Percentiles rank a stretch among this genome's conserved stretches.
These are phyloP conservation scores for Xestia sexstrigata DNA, from an alignment of 2,888 invertebrate genomes.

Conservation along the genomic window DNA sequence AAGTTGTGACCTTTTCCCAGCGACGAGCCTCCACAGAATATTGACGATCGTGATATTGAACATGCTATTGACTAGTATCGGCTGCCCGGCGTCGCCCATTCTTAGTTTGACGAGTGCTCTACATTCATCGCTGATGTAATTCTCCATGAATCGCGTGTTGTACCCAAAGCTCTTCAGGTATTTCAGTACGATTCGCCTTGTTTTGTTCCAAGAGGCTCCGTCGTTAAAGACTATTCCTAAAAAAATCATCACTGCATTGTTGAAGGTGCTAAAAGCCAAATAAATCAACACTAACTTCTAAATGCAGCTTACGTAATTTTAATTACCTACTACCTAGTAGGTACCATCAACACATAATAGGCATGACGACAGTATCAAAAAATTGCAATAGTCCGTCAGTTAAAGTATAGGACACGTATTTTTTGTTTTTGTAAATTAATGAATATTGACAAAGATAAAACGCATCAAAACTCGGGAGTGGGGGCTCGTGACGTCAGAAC, in stretches of 20 bases:
- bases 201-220: conserved; percentile 92
- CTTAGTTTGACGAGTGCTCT: conserved; percentile 88
- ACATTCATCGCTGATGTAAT: conserved; percentile 91
- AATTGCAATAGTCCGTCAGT: no score
- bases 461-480: no score
- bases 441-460: no score
- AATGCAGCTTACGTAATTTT: background rate
- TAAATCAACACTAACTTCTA: background rate
- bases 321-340: background rate
- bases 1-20: conserved; percentile 90
- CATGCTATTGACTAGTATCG: conserved; percentile 89
- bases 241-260: conserved; percentile 20
- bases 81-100: conserved; percentile 74
- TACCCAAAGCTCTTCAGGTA: conserved; percentile 92
- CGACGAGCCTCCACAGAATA: conserved; percentile 93
- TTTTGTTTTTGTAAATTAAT: no score
- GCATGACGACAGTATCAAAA: no score
- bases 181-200: conserved; percentile 92
- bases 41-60: conserved; percentile 93
- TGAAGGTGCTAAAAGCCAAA: background rate
- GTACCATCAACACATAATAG: no score
- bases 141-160: conserved; percentile 91
- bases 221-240: conserved; percentile 93
- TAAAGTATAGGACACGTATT: no score
- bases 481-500: no score